Evolutionary conservation across 37 sponge, comb jelly and placozoan genomes (phyloP).

Genomic region (Haliclona indistincta): DNA sequence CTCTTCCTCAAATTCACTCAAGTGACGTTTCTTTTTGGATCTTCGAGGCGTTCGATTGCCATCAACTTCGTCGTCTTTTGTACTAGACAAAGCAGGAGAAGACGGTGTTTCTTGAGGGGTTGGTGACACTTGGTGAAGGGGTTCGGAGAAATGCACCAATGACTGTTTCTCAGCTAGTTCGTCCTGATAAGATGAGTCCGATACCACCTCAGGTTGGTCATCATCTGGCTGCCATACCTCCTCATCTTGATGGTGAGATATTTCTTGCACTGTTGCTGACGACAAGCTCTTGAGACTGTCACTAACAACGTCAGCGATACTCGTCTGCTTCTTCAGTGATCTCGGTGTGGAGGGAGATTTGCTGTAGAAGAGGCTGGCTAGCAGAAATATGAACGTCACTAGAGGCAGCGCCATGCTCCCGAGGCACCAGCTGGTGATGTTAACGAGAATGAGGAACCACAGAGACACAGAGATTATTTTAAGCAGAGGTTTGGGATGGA

Average conservation of each 20-base stretch:
- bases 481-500: background rate
- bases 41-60: too few species aligned
- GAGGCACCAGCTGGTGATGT: background rate
- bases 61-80: too few species aligned
- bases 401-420: constrained; percentile 26
- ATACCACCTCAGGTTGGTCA: background rate
- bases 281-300: too few species aligned
- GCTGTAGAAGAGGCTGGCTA: background rate
- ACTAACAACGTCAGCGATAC: background rate
- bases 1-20: too few species aligned
- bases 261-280: too few species aligned
- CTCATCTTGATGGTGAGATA: background rate
- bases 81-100: too few species aligned
- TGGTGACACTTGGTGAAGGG: too few species aligned
- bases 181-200: too few species aligned
- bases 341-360: background rate
- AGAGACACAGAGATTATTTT: background rate
- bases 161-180: too few species aligned
- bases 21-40: too few species aligned
- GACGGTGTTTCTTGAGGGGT: too few species aligned
- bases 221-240: background rate
- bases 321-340: background rate
- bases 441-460: constrained; percentile 40
- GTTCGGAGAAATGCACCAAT: too few species aligned
- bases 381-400: constrained; percentile 6